These are phyloP conservation scores for Drosophila falleni DNA, from an alignment of 2,888 invertebrate genomes.

Conservation along the genomic window DNA sequence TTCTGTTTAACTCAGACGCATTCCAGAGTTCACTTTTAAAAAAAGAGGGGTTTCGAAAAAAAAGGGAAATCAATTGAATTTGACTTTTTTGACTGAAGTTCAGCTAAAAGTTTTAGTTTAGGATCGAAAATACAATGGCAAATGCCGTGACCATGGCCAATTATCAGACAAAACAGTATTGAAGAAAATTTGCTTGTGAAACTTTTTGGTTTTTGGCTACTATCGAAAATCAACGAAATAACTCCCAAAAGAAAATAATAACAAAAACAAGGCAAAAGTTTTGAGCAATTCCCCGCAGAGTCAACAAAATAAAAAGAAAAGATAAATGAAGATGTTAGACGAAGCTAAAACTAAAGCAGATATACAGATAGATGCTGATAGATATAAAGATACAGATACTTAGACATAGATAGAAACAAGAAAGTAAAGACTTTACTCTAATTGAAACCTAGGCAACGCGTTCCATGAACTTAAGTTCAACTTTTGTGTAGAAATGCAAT, in stretches of 20 bases:
- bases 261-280: conserved; percentile 45
- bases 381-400: conserved; percentile 47
- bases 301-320: neutral
- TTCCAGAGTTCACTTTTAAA: neutral
- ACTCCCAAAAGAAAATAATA: conserved; percentile 43
- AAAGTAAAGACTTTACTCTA: conserved; percentile 36
- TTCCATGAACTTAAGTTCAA: conserved; percentile 61
- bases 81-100: conserved; percentile 30
- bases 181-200: conserved; percentile 70
- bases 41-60: conserved; percentile 3
- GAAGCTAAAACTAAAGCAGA: conserved; percentile 10
- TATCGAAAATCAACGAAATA: conserved; percentile 71
- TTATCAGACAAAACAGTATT: conserved; percentile 70
- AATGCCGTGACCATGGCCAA: conserved; percentile 67
- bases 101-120: conserved; percentile 45
- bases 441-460: conserved; percentile 73
- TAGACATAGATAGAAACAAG: conserved; percentile 26
- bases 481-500: conserved; percentile 77
- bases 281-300: conserved; percentile 43
- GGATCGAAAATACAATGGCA: conserved; percentile 32
- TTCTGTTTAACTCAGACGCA: conserved; percentile 14
- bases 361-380: conserved; percentile 23
- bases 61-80: conserved; percentile 57
- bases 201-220: conserved; percentile 42
- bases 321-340: neutral